Evolutionary conservation across 1,140 invertebrate species (phyloP).

Genomic region (Neelides sp.): DNA sequence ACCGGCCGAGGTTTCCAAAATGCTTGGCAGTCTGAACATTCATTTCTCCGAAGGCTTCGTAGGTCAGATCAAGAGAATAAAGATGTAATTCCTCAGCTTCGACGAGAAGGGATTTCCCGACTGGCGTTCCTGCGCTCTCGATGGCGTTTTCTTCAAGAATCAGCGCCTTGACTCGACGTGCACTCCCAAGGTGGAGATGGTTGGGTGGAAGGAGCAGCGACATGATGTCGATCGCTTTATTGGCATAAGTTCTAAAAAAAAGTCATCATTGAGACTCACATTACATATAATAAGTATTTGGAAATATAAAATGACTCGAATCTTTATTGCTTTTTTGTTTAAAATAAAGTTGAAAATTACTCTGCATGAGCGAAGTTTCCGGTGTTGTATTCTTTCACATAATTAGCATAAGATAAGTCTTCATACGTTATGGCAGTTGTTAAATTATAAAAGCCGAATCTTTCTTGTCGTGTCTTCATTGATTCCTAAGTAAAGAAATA

Average conservation of each 20-base stretch:
- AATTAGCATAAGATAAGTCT: slow-evolving; percentile 80
- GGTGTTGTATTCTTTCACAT: slow-evolving; percentile 79
- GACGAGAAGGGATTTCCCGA: slow-evolving; percentile 45
- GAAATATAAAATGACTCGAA: neutral
- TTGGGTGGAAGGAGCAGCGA: slow-evolving; percentile 60
- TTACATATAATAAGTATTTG: neutral
- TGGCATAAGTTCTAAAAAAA: slow-evolving; percentile 54
- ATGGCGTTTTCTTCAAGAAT: slow-evolving; percentile 86
- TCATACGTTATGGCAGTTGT: slow-evolving; percentile 75
- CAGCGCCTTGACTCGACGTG: slow-evolving; percentile 77
- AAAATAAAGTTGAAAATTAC: slow-evolving; percentile 34
- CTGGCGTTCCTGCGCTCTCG: slow-evolving; percentile 44
- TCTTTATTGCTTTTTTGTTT: neutral
- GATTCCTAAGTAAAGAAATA: too few relatives aligned
- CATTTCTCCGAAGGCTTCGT: slow-evolving; percentile 70
- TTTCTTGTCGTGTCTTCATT: slow-evolving; percentile 52
- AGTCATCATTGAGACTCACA: neutral
- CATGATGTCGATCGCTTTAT: slow-evolving; percentile 69
- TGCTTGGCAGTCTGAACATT: slow-evolving; percentile 91
- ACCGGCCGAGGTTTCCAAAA: slow-evolving; percentile 77
- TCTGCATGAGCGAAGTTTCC: slow-evolving; percentile 66
- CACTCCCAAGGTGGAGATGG: slow-evolving; percentile 71
- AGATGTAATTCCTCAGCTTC: slow-evolving; percentile 71
- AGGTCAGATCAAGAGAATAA: slow-evolving; percentile 59
- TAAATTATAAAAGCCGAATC: slow-evolving; percentile 73